Evolutionary conservation across 1,140 invertebrate genomes (phyloP).

Genomic region (Drosophila sproati): DNA sequence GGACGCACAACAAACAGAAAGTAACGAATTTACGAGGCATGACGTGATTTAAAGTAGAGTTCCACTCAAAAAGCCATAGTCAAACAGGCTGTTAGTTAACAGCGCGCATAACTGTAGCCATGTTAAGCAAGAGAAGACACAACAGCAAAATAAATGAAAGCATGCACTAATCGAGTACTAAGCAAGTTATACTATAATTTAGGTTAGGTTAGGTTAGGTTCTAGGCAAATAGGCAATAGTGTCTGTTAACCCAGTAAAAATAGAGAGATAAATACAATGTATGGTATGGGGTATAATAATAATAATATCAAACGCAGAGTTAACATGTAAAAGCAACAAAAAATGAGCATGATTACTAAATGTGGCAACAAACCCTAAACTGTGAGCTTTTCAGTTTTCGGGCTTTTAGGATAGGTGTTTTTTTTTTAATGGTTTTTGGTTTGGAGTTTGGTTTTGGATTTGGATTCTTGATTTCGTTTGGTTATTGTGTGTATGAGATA

Average conservation of each 20-base stretch:
- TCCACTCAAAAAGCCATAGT: conserved; percentile 6
- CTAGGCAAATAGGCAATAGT: conserved; percentile 11
- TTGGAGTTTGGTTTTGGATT: conserved; percentile 42
- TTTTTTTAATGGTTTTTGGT: conserved; percentile 27
- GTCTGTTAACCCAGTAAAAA: conserved; percentile 8
- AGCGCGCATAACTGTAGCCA: conserved; percentile 9
- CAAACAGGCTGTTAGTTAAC: conserved; percentile 14
- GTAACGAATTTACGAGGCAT: conserved; percentile 20
- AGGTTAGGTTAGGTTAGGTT: conserved; percentile 24
- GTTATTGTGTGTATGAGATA: conserved; percentile 71
- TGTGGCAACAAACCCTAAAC: conserved; percentile 28
- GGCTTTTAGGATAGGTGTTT: conserved; percentile 24
- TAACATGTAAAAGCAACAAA: conserved; percentile 64
- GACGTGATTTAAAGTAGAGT: conserved; percentile 29
- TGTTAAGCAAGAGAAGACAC: conserved; percentile 18
- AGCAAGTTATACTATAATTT: conserved; percentile 17
- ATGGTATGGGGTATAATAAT: conserved; percentile 22
- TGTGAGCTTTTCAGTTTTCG: conserved; percentile 28
- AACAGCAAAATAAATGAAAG: conserved; percentile 20
- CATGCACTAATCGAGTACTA: conserved; percentile 40
- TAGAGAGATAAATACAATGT: conserved; percentile 27
- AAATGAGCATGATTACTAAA: conserved; percentile 59
- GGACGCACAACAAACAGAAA: conserved; percentile 52
- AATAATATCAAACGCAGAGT: conserved; percentile 51
- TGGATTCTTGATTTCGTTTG: conserved; percentile 56